Base-by-base conservation (phyloP, 2,797 vertebrate genomes). In the Triplophysa yarkandensis region DNA sequence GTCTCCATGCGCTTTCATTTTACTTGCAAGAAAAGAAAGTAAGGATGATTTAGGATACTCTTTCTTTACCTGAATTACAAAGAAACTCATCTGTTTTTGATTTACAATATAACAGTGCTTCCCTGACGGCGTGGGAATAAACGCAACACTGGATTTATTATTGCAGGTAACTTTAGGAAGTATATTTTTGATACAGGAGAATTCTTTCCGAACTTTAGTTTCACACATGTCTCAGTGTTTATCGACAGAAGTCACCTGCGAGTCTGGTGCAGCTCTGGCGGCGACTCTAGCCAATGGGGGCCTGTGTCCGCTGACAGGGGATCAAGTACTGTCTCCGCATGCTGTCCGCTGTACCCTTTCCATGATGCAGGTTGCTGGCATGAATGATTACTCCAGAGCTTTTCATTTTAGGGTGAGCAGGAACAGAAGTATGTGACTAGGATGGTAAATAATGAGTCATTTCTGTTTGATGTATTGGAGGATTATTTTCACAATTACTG, bases 11-110 rank as follows among this genome's bases (percentile, higher is more conserved):
- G 0, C 85, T 91, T 58, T 88, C 87, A 58, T 90, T 88, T 79
- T 91, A 87, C 78, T 85, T 91, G 54, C 87, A 90, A 71, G 89
- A 90, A 77, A 90, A 88, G 71, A 88, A 88, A 84, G 90, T 90
- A 70, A 80, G 16, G 43, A 36, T 34, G 25, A 58, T 68, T 75
- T 54, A 23, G 6, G 19, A 2, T 3, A 58, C 50, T 16, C 48
- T 28, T 55, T 54, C 11, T 39, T 71, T 52, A n/a, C n/a, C 30
- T n/a, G 13, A n/a, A 13, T 57, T 11, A 34, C 17, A 21, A 52
- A 48, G 41, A 2, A 72, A 34, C 13, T 43, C n/a, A 44, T 46
- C 55, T 63, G 25, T 11, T 55, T 23, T 58, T 61, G 16, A 46
- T 58, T 50, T 23, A 41, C 58, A 75, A 39, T n/a, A 9, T 52